Base-by-base conservation (phyloP, 1,140 invertebrate genomes). In the Temnothorax longispinosus region DNA sequence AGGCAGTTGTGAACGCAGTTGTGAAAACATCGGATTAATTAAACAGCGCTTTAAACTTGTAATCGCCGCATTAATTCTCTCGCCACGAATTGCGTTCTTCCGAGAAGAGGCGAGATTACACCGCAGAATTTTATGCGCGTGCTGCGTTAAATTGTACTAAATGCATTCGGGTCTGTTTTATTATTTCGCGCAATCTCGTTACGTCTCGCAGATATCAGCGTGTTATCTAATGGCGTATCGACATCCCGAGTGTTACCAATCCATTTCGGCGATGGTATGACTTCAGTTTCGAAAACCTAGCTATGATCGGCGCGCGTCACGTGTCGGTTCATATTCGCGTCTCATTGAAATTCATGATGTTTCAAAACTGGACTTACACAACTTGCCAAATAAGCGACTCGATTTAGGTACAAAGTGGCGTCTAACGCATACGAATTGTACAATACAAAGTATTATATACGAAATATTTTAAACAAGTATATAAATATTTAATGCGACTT, bases 1-100 rank as follows among this genome's bases (percentile, higher is more conserved):
- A 60, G 1, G 27, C 27, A 27, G 27, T 41, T 41, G 18, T 41
- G 69, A 74, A 84, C 60, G 18, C 69, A 62, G 41, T 84, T 74
- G 67, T 27, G 52, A 82, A 82, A 60, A 84, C 54, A 74, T 74
- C 80, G 80, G 41, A 84, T 84, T 81, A 81, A 81, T 81, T 84
- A 84, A 84, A 74, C 54, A 54, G 32, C 80, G 80, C 80, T 84
- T 84, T 60, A 84, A 81, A 84, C 67, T 84, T 74, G 54, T 74
- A 74, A 74, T 82, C 67, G 80, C n/a, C 32, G 13, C 67, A 35
- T 74, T 84, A 74, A 84, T 84, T 64, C 41, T 74, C 52, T 72
- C 15, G 38, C 78, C 38, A n/a, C 52, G 67, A 82, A 82, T 72
- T 72, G 38, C 52, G 27, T 82, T 72, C 35, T 21, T 69, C 38